These are phyloP conservation scores for Ditylenchus dipsaci DNA, from an alignment of 1,140 invertebrate genomes.

Conservation along the genomic window DNA sequence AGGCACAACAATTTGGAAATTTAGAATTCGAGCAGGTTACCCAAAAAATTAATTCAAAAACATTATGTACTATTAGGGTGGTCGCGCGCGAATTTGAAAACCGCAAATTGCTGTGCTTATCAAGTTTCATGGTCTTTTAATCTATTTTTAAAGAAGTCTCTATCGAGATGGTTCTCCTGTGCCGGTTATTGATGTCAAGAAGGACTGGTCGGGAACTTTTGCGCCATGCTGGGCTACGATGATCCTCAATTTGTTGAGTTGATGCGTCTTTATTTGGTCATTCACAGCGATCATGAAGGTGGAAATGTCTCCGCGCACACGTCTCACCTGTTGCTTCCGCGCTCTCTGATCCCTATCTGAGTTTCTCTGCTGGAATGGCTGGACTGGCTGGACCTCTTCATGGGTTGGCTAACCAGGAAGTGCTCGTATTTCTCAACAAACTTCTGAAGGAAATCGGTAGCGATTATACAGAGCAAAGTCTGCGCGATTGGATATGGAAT, in stretches of 20 bases:
- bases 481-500: constrained; percentile 89
- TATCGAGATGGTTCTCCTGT: constrained; percentile 80
- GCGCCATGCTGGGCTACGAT: constrained; percentile 84
- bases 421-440: constrained; percentile 78
- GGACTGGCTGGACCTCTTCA: constrained; percentile 90
- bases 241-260: constrained; percentile 81
- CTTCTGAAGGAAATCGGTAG: constrained; percentile 71
- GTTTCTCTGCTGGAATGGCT: constrained; percentile 87
- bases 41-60: too few species aligned
- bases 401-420: constrained; percentile 89
- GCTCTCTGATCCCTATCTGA: constrained; percentile 82
- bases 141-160: constrained; percentile 66
- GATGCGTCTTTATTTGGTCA: constrained; percentile 88
- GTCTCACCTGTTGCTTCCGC: constrained; percentile 89
- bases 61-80: too few species aligned
- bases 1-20: too few species aligned
- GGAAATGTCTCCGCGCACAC: constrained; percentile 93
- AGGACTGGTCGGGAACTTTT: constrained; percentile 94
- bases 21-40: too few species aligned
- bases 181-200: constrained; percentile 78
- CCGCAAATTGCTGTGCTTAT: too few species aligned
- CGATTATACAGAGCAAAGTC: constrained; percentile 74
- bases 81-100: too few species aligned
- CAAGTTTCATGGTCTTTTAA: too few species aligned
- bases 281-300: constrained; percentile 70